Evolutionary conservation across 2,888 invertebrate genomes (phyloP).

Genomic region (Eristalis pertinax): DNA sequence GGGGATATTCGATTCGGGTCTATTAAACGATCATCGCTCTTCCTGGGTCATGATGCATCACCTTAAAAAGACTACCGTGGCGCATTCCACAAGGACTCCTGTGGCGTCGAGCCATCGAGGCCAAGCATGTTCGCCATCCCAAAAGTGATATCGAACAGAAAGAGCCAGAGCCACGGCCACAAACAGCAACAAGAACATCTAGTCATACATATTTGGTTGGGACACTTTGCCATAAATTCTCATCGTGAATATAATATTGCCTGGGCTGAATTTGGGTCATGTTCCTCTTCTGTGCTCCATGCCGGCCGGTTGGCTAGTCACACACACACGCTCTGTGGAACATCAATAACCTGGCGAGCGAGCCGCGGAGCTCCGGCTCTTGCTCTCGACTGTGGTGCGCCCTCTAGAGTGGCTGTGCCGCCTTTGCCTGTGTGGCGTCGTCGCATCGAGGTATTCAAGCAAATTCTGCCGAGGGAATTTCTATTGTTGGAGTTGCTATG

Average conservation of each 20-base stretch:
- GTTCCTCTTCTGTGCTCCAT: constrained; percentile 52
- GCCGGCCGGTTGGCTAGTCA: constrained; percentile 21
- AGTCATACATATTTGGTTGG: constrained; percentile 62
- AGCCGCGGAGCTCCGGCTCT: not conserved
- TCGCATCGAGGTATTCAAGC: constrained; percentile 17
- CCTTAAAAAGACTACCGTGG: constrained; percentile 13
- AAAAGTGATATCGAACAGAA: constrained; percentile 26
- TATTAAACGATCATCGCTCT: constrained; percentile 64
- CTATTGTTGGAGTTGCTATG: constrained; percentile 35
- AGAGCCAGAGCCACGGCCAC: not conserved
- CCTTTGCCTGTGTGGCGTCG: not conserved
- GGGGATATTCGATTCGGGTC: constrained; percentile 50
- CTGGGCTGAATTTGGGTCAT: constrained; percentile 62
- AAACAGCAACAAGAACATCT: not conserved
- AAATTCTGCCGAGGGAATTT: constrained; percentile 48
- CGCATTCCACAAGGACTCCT: constrained; percentile 60
- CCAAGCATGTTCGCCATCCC: constrained; percentile 61
- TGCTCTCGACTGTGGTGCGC: constrained; percentile 8
- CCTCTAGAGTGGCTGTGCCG: not conserved
- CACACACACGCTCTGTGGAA: constrained; percentile 48
- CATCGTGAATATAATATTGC: constrained; percentile 63
- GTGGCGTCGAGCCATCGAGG: constrained; percentile 54
- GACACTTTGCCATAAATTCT: constrained; percentile 70
- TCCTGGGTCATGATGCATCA: constrained; percentile 58
- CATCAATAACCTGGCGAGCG: constrained; percentile 55